Evolutionary conservation across 2,888 invertebrate genomes (phyloP).

Genomic region (Linnaemya tessellans): DNA sequence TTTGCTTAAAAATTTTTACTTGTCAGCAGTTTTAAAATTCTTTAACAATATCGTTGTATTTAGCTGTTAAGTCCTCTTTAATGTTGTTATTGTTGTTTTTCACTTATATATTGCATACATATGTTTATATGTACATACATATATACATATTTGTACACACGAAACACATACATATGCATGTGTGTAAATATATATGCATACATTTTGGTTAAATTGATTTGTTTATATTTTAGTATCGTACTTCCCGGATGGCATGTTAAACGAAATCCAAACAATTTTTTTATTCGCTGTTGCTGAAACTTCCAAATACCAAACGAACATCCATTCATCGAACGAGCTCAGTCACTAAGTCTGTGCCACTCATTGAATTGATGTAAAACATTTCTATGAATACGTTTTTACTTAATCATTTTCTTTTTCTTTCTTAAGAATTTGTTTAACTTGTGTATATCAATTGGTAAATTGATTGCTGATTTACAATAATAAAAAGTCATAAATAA

Average conservation of each 20-base stretch:
- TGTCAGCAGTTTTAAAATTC: conserved; percentile 62
- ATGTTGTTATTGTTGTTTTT: conserved; percentile 13
- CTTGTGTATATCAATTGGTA: conserved; percentile 2
- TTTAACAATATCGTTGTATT: conserved; percentile 43
- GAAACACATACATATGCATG: neutral
- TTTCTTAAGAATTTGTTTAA: conserved; percentile 51
- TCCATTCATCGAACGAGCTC: neutral
- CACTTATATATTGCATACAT: conserved; percentile 8
- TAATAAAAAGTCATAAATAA: conserved; percentile 57
- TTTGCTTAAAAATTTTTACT: conserved; percentile 17
- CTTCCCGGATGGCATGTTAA: conserved; percentile 81
- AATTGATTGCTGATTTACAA: conserved; percentile 21
- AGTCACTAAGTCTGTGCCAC: conserved; percentile 40
- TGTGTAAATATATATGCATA: neutral
- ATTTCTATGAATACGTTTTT: conserved; percentile 2
- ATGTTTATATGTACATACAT: neutral
- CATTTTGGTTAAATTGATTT: conserved; percentile 75
- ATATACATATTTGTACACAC: neutral
- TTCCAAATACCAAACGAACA: conserved; percentile 15
- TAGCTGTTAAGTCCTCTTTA: conserved; percentile 11
- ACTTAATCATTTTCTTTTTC: neutral
- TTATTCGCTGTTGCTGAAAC: conserved; percentile 15
- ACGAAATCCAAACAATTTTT: conserved; percentile 78
- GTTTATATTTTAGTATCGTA: conserved; percentile 79
- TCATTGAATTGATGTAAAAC: conserved; percentile 28